Evolutionary conservation across 2,888 invertebrate species (phyloP), one percentile per base, ranked within the genome.

Genomic region (Ernsta delagoae): DNA sequence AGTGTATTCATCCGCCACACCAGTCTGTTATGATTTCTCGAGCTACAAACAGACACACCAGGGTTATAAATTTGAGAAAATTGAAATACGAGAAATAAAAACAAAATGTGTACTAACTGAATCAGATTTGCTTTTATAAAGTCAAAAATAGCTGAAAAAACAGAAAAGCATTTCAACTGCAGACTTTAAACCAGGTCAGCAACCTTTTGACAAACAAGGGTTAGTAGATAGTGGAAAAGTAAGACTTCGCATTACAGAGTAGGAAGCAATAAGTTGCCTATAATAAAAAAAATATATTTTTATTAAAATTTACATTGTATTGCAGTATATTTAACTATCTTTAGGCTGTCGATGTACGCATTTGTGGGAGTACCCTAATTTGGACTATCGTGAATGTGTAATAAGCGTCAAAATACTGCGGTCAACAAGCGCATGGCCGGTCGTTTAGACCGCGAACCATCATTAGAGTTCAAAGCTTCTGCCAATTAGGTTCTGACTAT

Each of bases 401-500:
- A 60, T 66, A 66, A 31, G 66, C 31, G 43, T 54, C 43, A 53
- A 34, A 66, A 53, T 66, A 12, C 12, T 43, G 11, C 41, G 48
- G 60, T 59, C 53, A 50, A 12, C 5, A 4, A 36, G 43, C 16
- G 11, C 53, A 43, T 54, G 50, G 54, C 41, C 8, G 43, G 53
- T 70, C 36, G 63, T 56, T 61, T 56, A 56, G 70, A 64, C 66
- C 59, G 60, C 65, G 34, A 64, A 74, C 79, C 82, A 81, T 84
- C 80, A 88, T 88, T 86, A 85, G 70, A 70, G 74, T 71, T 82
- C 79, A 83, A 83, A 82, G 80, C 68, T 59, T 57, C 80, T 77
- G 78, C 74, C 84, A 85, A 87, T 88, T 87, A 88, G 83, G 76
- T 70, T 73, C 73, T 73, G 81, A 80, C 81, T 41, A 59, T 45